Evolutionary conservation across 1,140 invertebrate genomes (phyloP), one percentile per base, ranked within the genome.

Genomic region (Mesaphorura yosii): DNA sequence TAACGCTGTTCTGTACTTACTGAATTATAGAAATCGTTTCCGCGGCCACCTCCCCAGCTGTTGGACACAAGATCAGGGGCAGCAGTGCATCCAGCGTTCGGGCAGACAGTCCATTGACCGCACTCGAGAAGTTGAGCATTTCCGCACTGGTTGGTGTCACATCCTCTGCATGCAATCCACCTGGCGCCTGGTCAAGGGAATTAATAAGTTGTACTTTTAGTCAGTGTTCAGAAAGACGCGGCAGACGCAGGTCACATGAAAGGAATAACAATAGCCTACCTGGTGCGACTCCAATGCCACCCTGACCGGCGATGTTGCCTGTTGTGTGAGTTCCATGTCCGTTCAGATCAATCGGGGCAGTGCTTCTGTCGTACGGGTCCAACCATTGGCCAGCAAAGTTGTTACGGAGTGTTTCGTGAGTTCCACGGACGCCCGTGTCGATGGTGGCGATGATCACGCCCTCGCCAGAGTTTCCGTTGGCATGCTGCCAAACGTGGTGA

Each of bases 311-410:
- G 25, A 54, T 48, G 10, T 31, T 54, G n/a, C 52, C 52, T 25
- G 37, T 54, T 39, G 38, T 40, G 34, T 50, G 48, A 14, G 48
- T 50, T 20, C 48, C 48, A 26, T 50, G 48, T 23, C 48, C 48
- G 14, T 40, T 5, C 41, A 23, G 20, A 25, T 50, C 48, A 26
- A 17, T 50, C 12, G 48, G 48, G n/a, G 5, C 34, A 15, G 48
- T n/a, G n/a, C 17, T 50, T 5, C 20, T 4, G 10, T 26, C 6
- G 10, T 3, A 12, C n/a, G 48, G 48, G 22, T 50, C 48, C 26
- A 5, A 25, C 48, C 48, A 50, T 4, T 27, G 25, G 4, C 44
- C 44, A 7, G 29, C 10, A 27, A 27, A 46, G 25, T 31, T 47
- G 7, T 34, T 20, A 17, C 17, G 29, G 7, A 50, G n/a, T 12